These are phyloP conservation scores for Troilus luridus DNA, from an alignment of 2,888 invertebrate genomes.

Conservation along the genomic window DNA sequence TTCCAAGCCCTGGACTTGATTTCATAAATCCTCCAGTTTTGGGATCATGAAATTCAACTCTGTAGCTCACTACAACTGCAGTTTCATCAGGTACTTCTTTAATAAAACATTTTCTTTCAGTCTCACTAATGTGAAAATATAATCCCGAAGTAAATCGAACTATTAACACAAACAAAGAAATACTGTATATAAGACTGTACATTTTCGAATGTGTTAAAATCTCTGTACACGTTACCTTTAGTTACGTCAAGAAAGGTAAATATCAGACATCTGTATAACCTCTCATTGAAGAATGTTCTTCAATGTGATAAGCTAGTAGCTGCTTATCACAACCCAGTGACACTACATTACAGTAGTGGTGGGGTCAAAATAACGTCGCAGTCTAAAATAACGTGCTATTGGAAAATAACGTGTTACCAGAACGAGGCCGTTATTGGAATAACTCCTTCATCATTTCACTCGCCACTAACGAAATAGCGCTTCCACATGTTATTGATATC, in stretches of 20 bases:
- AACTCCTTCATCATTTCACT: too few species aligned
- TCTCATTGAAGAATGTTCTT: slow-evolving; percentile 14
- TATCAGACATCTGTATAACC: neutral
- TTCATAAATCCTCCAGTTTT: slow-evolving; percentile 96
- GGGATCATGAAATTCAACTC: slow-evolving; percentile 96
- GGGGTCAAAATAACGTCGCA: too few species aligned
- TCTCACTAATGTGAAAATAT: slow-evolving; percentile 99
- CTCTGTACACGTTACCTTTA: slow-evolving; percentile 56
- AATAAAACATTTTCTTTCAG: slow-evolving; percentile 99
- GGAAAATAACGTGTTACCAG: too few species aligned
- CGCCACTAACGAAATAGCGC: too few species aligned
- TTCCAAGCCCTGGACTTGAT: slow-evolving; percentile 94
- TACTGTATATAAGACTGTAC: slow-evolving; percentile 21
- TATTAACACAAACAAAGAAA: slow-evolving; percentile 51
- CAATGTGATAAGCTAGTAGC: neutral
- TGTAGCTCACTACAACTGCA: slow-evolving; percentile 98
- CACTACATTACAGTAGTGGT: neutral
- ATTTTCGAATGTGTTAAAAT: slow-evolving; percentile 21
- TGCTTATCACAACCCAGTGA: neutral
- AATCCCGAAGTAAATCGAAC: slow-evolving; percentile 69
- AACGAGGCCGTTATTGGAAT: too few species aligned
- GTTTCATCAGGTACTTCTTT: slow-evolving; percentile 99
- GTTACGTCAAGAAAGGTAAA: slow-evolving; percentile 52
- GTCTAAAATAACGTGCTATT: too few species aligned
- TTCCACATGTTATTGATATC: too few species aligned